Conservation (phyloP, 2,113 vertebrate species). For the Erpornis zantholeuca region DNA sequence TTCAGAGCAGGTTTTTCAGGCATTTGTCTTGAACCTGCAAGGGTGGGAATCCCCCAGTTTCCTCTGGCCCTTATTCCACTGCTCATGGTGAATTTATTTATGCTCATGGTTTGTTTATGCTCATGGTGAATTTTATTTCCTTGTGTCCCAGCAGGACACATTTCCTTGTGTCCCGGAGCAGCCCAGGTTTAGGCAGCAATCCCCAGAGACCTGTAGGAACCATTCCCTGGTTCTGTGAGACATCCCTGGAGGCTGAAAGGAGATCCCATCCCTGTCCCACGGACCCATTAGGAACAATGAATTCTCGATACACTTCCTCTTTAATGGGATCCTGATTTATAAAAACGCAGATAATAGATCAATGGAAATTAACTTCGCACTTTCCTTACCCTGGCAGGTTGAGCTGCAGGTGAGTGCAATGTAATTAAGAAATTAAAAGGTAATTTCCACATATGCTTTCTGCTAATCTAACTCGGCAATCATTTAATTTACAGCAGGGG, state of each 20-base stretch:
- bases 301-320: neutral
- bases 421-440: conserved; percentile 81
- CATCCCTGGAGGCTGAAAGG: neutral
- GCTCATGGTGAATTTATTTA: neutral
- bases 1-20: neutral
- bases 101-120: neutral
- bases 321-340: conserved; percentile 57
- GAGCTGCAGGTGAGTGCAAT: conserved; percentile 74
- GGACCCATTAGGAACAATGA: neutral
- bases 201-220: neutral
- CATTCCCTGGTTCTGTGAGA: neutral
- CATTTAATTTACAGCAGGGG: conserved; percentile 69
- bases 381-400: conserved; percentile 43
- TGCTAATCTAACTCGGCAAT: conserved; percentile 56
- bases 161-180: neutral
- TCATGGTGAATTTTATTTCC: neutral
- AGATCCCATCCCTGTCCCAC: neutral
- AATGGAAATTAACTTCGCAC: conserved; percentile 57
- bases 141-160: neutral
- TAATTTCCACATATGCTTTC: conserved; percentile 75
- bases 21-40: neutral
- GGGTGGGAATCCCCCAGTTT: neutral
- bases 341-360: conserved; percentile 51
- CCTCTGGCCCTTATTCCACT: neutral
- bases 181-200: neutral